Evolutionary conservation across 2,113 vertebrate species (phyloP).

Genomic region (Archilochus colubris): DNA sequence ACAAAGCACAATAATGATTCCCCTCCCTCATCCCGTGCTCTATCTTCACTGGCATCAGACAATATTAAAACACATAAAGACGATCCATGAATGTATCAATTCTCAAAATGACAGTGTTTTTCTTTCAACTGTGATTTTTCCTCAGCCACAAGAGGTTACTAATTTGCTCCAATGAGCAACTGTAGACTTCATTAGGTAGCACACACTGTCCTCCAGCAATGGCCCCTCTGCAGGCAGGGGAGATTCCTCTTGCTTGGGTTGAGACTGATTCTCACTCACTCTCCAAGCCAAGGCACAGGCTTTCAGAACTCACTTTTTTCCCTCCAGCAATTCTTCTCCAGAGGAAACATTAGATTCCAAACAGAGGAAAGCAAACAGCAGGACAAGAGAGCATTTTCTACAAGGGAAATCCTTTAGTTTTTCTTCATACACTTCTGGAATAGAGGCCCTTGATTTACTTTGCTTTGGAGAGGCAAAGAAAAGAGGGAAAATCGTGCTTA

Average conservation of each 20-base stretch:
- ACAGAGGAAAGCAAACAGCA: not conserved
- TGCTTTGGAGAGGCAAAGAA: not conserved
- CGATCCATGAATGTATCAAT: not conserved
- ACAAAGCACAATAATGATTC: not conserved
- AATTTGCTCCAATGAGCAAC: not conserved
- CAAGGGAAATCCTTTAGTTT: not conserved
- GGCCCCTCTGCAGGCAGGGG: not conserved
- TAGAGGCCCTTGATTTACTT: not conserved
- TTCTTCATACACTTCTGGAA: accelerated
- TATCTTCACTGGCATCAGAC: not conserved
- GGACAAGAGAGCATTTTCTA: not conserved
- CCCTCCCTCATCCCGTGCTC: not conserved
- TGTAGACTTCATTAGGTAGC: not conserved
- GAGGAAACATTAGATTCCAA: not conserved
- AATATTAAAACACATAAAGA: not conserved
- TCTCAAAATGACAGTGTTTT: not conserved
- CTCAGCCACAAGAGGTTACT: not conserved
- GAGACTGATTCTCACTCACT: not conserved
- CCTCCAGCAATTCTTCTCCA: not conserved
- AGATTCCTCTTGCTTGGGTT: not conserved
- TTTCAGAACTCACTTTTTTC: not conserved
- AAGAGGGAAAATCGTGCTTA: not conserved
- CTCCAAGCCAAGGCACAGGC: not conserved
- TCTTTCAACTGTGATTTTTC: not conserved
- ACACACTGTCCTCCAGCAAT: not conserved